phyloP scores from a whole-genome alignment of 2,888 invertebrate species.

The Phengaris alcon region DNA sequence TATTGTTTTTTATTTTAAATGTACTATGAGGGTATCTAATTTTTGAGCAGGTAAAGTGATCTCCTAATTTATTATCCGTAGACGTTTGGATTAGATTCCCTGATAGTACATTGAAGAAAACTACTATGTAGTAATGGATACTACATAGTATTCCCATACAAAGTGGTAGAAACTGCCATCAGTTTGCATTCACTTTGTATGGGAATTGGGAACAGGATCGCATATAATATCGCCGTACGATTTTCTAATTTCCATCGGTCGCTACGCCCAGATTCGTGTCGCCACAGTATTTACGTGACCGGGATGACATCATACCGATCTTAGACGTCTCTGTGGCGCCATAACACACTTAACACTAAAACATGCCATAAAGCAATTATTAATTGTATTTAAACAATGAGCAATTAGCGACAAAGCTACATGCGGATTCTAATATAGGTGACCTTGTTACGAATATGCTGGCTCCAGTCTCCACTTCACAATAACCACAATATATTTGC shows the following conservation, averaged over 20 bases:
- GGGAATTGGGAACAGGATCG: neutral
- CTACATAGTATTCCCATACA: too few species aligned
- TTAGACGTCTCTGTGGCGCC: conserved; percentile 23
- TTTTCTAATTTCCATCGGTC: neutral
- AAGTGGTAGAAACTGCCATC: too few species aligned
- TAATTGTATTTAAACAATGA: conserved; percentile 16
- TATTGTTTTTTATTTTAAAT: too few species aligned
- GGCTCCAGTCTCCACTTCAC: neutral
- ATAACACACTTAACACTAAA: conserved; percentile 14
- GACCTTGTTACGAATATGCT: conserved; percentile 8
- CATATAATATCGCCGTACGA: neutral
- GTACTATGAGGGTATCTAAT: too few species aligned
- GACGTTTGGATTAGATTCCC: too few species aligned
- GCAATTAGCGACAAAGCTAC: conserved; percentile 18
- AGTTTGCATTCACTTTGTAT: neutral
- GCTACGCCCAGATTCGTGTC: conserved; percentile 20
- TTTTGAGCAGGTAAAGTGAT: too few species aligned
- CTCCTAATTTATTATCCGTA: too few species aligned
- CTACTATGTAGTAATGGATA: too few species aligned
- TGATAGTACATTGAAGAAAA: neutral
- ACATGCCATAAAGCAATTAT: conserved; percentile 8
- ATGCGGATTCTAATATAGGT: neutral
- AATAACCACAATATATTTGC: neutral
- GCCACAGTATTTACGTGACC: conserved; percentile 14
- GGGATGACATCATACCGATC: conserved; percentile 22